These are phyloP conservation scores for Aspidoscelis tigris DNA, from an alignment of 2,113 vertebrate genomes.

Conservation along the genomic window DNA sequence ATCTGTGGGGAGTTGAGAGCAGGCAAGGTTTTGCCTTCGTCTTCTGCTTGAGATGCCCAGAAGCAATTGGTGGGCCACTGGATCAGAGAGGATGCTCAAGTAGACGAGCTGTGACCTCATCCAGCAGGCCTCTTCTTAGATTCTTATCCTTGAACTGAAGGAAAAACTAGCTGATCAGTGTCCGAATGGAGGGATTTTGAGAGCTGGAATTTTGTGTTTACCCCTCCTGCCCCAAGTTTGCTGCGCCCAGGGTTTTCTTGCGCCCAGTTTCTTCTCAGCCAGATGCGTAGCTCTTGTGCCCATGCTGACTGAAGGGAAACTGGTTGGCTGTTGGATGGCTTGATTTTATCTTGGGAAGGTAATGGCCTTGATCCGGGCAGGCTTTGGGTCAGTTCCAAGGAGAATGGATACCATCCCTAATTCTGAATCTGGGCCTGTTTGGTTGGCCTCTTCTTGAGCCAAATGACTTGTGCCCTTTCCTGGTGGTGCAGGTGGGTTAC, in stretches of 20 bases:
- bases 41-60: too few relatives aligned
- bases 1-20: too few relatives aligned
- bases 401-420: not conserved
- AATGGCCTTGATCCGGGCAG: not conserved
- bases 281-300: not conserved
- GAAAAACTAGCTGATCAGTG: too few relatives aligned
- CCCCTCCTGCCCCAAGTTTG: not conserved
- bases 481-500: rapidly evolving
- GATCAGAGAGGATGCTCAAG: too few relatives aligned
- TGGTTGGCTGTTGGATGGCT: not conserved
- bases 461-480: not conserved
- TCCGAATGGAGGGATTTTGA: not conserved
- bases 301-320: not conserved
- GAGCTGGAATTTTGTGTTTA: not conserved
- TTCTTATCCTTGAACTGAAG: not conserved
- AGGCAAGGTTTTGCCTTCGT: too few relatives aligned
- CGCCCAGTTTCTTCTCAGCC: rapidly evolving
- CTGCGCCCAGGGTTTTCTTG: not conserved
- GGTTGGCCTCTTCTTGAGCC: rapidly evolving
- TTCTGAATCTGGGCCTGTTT: rapidly evolving
- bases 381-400: slow-evolving; percentile 42
- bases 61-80: too few relatives aligned
- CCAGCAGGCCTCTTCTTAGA: too few relatives aligned
- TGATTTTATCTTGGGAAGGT: not conserved
- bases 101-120: too few relatives aligned